Evolutionary conservation across 2,888 invertebrate species (phyloP).

Genomic region (Anodontia alba): DNA sequence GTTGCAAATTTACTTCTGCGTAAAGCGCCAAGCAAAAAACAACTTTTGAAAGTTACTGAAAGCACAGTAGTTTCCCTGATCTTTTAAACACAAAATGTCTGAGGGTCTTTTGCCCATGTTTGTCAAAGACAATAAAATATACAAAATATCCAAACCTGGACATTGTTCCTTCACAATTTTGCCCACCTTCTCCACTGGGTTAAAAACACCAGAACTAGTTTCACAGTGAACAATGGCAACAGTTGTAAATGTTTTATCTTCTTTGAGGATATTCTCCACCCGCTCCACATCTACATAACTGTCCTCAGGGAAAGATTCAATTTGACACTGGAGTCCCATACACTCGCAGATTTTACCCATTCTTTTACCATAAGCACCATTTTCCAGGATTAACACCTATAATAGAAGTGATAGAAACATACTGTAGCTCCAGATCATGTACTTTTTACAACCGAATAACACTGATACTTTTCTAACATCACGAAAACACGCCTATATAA

Average conservation of each 20-base stretch:
- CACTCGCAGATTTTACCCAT: slow-evolving; percentile 84
- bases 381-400: slow-evolving; percentile 85
- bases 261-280: slow-evolving; percentile 74
- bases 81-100: too few species aligned
- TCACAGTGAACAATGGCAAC: slow-evolving; percentile 86
- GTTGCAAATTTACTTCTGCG: too few species aligned
- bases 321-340: slow-evolving; percentile 78
- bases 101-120: too few species aligned
- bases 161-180: slow-evolving; percentile 78
- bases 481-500: too few species aligned
- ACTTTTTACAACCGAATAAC: too few species aligned
- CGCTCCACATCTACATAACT: slow-evolving; percentile 73
- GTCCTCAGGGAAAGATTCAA: slow-evolving; percentile 84
- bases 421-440: too few species aligned
- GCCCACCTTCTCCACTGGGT: slow-evolving; percentile 85
- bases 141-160: too few species aligned
- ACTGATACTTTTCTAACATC: too few species aligned
- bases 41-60: too few species aligned
- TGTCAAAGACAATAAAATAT: too few species aligned
- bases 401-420: slow-evolving; percentile 1
- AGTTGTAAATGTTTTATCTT: slow-evolving; percentile 79
- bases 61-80: too few species aligned
- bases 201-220: slow-evolving; percentile 86
- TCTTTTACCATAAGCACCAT: slow-evolving; percentile 86
- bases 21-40: too few species aligned